Base-by-base conservation (phyloP, 2,888 invertebrate genomes). In the Cryptus viduatorius region DNA sequence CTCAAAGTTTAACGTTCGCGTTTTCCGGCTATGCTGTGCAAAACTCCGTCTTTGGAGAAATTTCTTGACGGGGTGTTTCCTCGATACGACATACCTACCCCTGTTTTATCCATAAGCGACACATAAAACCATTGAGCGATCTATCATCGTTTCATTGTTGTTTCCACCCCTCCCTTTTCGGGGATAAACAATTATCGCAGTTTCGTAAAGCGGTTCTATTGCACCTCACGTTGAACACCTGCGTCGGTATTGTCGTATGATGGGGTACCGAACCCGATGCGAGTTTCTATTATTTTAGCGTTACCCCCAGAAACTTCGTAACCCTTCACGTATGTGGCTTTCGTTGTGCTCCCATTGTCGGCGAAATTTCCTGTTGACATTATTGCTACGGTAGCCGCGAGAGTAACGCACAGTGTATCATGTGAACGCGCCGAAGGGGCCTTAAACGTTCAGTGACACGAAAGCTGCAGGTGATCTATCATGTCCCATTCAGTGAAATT, bases 401-500 rank as follows among this genome's bases (percentile, higher is more conserved):
- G 37, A 37, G 37, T 37, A 37, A 37, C 37, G 37, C 37, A 37
- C 37, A 8, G 37, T 37, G 37, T 37, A 37, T 37, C 37, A 37
- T 37, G 12, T 12, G 48, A 48, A 48, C 12, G 0, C 53, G 53
- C 3, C 53, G 53, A n/a, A 29, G n/a, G 16, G 29, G 14, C 59
- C 48, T 64, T 10, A 48, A 73, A 24, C 61, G 61, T 64, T 61
- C 48, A 42, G 31, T 48, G 71, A 50, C 56, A 56, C 42, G 53
- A 56, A 71, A 53, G 37, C 37, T 50, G 71, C 61, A 31, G 73
- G 61, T 73, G 46, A 73, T 73, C 61, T 64, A 73, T 73, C 61
- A 73, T 73, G n/a, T 73, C 16, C 61, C 61, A 64, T 64, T 73
- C 73, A 61, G 46, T 73, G 61, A 73, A 46, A 64, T 73, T 73